Conservation (phyloP, 2,797 vertebrate species). For the Labeo calbasu region DNA sequence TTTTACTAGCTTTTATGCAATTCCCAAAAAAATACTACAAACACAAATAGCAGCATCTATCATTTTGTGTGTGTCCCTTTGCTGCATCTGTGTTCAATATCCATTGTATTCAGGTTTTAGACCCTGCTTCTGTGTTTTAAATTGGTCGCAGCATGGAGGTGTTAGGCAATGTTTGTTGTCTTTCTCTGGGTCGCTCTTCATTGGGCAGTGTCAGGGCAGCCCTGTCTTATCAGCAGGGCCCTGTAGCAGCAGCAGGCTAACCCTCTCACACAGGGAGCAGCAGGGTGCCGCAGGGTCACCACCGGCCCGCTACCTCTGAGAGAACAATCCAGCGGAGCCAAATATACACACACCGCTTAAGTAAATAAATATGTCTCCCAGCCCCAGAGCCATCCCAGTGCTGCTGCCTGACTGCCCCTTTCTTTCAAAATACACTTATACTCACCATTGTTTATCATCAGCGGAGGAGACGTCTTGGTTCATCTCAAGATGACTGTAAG, state of each 20-base stretch:
- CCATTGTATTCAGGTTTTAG: slow-evolving; percentile 25
- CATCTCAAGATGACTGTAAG: slow-evolving; percentile 35
- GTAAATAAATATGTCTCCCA: slow-evolving; percentile 52
- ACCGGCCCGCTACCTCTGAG: neutral
- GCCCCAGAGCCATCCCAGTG: slow-evolving; percentile 29
- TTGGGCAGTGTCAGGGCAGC: slow-evolving; percentile 42
- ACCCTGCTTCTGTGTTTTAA: slow-evolving; percentile 37
- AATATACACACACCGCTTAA: slow-evolving; percentile 43
- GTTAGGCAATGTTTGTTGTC: slow-evolving; percentile 46
- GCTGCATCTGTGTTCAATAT: slow-evolving; percentile 44
- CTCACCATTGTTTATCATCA: slow-evolving; percentile 20
- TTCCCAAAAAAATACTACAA: neutral
- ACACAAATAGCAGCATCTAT: neutral
- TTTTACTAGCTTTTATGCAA: neutral
- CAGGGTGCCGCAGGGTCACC: slow-evolving; percentile 30
- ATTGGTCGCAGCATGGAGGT: slow-evolving; percentile 40
- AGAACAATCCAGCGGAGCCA: slow-evolving; percentile 29
- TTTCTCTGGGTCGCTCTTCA: slow-evolving; percentile 28
- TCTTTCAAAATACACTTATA: slow-evolving; percentile 16
- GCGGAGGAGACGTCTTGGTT: slow-evolving; percentile 3
- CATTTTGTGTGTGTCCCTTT: neutral
- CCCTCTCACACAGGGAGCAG: slow-evolving; percentile 28
- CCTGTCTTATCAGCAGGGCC: slow-evolving; percentile 50
- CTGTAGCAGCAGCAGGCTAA: slow-evolving; percentile 41
- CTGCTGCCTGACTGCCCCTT: slow-evolving; percentile 12